phyloP scores from a whole-genome alignment of 2,888 invertebrate genomes.

The Hofmannophila pseudospretella region DNA sequence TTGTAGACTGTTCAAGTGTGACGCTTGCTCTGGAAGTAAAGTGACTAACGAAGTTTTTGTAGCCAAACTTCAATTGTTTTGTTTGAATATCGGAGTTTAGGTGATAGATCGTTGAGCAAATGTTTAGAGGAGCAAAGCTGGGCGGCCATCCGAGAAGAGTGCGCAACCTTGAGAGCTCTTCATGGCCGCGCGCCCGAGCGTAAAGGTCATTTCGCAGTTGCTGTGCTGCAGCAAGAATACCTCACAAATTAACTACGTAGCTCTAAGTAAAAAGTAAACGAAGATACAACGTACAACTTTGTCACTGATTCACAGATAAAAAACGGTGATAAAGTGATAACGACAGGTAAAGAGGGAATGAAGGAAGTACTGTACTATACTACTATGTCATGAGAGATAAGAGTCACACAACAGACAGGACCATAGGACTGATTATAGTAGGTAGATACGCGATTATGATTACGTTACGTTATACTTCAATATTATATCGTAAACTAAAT shows the following conservation, averaged over 20 bases:
- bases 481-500: too few species aligned
- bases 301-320: conserved; percentile 19
- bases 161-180: conserved; percentile 62
- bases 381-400: too few species aligned
- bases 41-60: conserved; percentile 20
- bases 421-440: too few species aligned
- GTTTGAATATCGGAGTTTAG: conserved; percentile 6
- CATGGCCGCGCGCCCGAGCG: conserved; percentile 63
- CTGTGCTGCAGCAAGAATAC: conserved; percentile 38
- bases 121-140: conserved; percentile 11
- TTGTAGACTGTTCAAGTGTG: conserved; percentile 57
- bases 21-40: conserved; percentile 19
- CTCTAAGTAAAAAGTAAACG: conserved; percentile 22
- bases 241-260: conserved; percentile 27
- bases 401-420: too few species aligned
- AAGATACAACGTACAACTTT: conserved; percentile 21
- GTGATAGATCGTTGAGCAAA: conserved; percentile 9
- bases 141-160: conserved; percentile 39
- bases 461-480: too few species aligned
- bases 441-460: too few species aligned
- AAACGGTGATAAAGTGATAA: conserved; percentile 24
- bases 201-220: conserved; percentile 59
- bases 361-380: conserved; percentile 30
- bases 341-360: conserved; percentile 25
- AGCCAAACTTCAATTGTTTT: conserved; percentile 8